Conservation (phyloP, 2,888 invertebrate genomes). For the Nipponacmea schrenckii region DNA sequence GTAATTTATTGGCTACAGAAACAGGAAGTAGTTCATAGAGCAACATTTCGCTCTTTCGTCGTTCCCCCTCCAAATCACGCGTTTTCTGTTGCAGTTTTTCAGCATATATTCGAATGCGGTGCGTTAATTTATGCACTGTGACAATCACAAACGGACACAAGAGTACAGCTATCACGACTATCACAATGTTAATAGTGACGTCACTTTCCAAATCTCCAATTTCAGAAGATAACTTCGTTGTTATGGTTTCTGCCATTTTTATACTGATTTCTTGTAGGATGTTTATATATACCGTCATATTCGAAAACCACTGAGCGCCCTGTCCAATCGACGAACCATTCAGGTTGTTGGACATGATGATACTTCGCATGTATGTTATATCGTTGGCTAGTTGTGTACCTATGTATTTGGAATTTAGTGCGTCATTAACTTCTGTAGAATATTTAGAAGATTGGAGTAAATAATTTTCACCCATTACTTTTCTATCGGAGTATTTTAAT, state of each 20-base stretch:
- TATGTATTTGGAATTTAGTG: constrained; percentile 8
- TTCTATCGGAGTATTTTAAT: constrained; percentile 18
- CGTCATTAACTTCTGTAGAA: not conserved
- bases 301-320: constrained; percentile 21
- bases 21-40: constrained; percentile 41
- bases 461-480: constrained; percentile 18
- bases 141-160: constrained; percentile 34
- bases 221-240: not conserved
- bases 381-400: not conserved
- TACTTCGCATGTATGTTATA: constrained; percentile 1
- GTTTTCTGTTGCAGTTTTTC: constrained; percentile 33
- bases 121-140: constrained; percentile 28
- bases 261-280: constrained; percentile 16
- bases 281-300: constrained; percentile 26
- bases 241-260: constrained; percentile 9
- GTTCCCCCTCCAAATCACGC: constrained; percentile 34
- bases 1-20: constrained; percentile 37
- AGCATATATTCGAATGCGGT: constrained; percentile 26
- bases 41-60: constrained; percentile 40
- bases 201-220: not conserved
- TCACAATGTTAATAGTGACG: constrained; percentile 15
- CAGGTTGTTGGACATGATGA: constrained; percentile 8
- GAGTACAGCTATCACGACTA: constrained; percentile 30
- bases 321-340: constrained; percentile 11
- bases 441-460: constrained; percentile 11